Percentiles rank a stretch among this genome's conserved stretches.
phyloP scores from a whole-genome alignment of 2,797 vertebrate species.

The Poeciliopsis paucimaculata region DNA sequence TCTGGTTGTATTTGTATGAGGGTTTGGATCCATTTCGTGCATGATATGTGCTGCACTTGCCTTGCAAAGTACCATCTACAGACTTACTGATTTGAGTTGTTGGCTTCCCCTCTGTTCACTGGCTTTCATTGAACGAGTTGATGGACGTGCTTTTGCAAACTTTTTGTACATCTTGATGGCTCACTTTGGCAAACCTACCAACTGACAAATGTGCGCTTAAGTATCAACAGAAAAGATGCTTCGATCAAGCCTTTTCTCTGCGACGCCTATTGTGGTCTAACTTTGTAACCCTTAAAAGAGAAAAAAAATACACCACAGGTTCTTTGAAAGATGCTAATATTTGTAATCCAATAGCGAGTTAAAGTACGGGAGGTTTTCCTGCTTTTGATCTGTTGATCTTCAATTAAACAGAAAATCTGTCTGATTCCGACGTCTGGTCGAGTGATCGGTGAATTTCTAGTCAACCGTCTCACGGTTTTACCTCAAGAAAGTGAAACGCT shows the following conservation, averaged over 20 bases:
- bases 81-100: not conserved
- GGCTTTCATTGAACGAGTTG: slow-evolving; percentile 66
- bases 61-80: not conserved
- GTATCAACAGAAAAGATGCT: not conserved
- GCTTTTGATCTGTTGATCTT: not conserved
- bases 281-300: not conserved
- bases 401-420: not conserved
- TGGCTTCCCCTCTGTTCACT: not conserved
- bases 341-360: not conserved
- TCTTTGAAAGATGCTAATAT: not conserved
- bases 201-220: slow-evolving; percentile 50
- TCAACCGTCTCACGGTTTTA: slow-evolving; percentile 33
- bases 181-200: slow-evolving; percentile 51
- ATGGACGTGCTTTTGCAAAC: slow-evolving; percentile 68
- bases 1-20: not conserved
- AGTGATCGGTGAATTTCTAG: not conserved
- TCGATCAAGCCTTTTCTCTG: not conserved
- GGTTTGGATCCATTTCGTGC: not conserved
- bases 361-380: not conserved
- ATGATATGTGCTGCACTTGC: not conserved
- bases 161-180: slow-evolving; percentile 56
- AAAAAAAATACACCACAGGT: not conserved
- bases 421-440: not conserved
- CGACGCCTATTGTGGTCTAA: not conserved
- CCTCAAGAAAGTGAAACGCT: slow-evolving; percentile 4